These are phyloP conservation scores for Diogma glabrata DNA, from an alignment of 2,888 invertebrate genomes.

Conservation along the genomic window DNA sequence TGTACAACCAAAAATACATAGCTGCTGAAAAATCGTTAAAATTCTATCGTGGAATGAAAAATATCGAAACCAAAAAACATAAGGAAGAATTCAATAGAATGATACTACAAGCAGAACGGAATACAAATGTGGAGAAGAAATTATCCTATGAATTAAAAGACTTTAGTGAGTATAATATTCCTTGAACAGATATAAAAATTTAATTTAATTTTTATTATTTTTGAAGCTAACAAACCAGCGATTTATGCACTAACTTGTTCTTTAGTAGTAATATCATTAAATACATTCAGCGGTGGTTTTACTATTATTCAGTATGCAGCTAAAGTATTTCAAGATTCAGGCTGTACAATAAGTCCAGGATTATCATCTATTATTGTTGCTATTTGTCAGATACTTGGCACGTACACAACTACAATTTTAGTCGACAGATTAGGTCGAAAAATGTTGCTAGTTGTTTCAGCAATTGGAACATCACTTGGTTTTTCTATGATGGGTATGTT, in stretches of 20 bases:
- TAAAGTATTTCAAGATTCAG: slow-evolving; percentile 27
- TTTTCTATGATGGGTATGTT: slow-evolving; percentile 26
- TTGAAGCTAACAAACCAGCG: neutral
- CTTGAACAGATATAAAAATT: neutral
- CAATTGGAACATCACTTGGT: slow-evolving; percentile 25
- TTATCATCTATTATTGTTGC: slow-evolving; percentile 30
- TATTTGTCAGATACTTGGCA: slow-evolving; percentile 28
- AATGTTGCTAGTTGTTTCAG: slow-evolving; percentile 28
- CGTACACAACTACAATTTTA: slow-evolving; percentile 26
- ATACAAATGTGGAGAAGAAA: slow-evolving; percentile 14
- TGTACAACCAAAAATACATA: slow-evolving; percentile 20
- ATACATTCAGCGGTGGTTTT: slow-evolving; percentile 28
- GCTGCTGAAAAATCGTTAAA: slow-evolving; percentile 27
- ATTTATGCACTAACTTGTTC: neutral
- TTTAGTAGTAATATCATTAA: slow-evolving; percentile 22
- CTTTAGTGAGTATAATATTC: slow-evolving; percentile 24
- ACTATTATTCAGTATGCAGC: slow-evolving; percentile 32
- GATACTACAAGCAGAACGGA: slow-evolving; percentile 17
- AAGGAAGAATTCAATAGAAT: slow-evolving; percentile 20
- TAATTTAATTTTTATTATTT: neutral
- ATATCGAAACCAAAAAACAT: slow-evolving; percentile 22
- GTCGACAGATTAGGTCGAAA: slow-evolving; percentile 30
- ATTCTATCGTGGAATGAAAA: slow-evolving; percentile 23
- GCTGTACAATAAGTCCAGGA: slow-evolving; percentile 27
- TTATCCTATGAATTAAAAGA: slow-evolving; percentile 20